These are phyloP conservation scores for Gymnarchus niloticus DNA, from an alignment of 2,113 vertebrate genomes.

Conservation along the genomic window DNA sequence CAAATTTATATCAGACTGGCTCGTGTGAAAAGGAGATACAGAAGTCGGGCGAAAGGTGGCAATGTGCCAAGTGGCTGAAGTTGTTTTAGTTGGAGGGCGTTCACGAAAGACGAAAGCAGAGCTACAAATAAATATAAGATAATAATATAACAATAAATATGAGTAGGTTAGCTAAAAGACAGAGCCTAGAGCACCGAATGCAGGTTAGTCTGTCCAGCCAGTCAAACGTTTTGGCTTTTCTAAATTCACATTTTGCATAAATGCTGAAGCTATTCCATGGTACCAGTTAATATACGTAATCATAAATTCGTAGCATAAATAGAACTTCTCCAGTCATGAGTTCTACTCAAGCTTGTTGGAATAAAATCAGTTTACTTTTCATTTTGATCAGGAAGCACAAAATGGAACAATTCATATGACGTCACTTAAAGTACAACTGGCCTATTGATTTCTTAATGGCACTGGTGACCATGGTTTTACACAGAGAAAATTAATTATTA, in stretches of 20 bases:
- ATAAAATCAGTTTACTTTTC: constrained; percentile 4
- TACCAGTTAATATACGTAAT: neutral
- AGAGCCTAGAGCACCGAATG: neutral
- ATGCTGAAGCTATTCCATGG: neutral
- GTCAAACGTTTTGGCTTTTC: neutral
- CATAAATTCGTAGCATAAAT: neutral
- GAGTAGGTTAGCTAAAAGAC: neutral
- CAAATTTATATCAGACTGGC: neutral
- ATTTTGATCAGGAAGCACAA: neutral
- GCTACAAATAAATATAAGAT: neutral
- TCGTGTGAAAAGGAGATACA: neutral
- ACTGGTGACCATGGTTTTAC: neutral
- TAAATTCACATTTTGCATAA: neutral
- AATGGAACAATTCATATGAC: neutral
- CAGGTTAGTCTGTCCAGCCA: neutral
- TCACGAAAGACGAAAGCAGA: no score
- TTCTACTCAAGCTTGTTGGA: neutral
- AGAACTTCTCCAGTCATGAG: neutral
- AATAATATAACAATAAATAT: no score
- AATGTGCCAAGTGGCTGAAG: neutral
- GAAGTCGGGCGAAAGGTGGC: neutral
- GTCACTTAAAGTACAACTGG: neutral
- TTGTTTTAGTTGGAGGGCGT: no score
- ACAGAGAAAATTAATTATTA: neutral
- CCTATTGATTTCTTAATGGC: neutral